phyloP scores from a whole-genome alignment of 2,113 vertebrate species.

The Hypomesus transpacificus region DNA sequence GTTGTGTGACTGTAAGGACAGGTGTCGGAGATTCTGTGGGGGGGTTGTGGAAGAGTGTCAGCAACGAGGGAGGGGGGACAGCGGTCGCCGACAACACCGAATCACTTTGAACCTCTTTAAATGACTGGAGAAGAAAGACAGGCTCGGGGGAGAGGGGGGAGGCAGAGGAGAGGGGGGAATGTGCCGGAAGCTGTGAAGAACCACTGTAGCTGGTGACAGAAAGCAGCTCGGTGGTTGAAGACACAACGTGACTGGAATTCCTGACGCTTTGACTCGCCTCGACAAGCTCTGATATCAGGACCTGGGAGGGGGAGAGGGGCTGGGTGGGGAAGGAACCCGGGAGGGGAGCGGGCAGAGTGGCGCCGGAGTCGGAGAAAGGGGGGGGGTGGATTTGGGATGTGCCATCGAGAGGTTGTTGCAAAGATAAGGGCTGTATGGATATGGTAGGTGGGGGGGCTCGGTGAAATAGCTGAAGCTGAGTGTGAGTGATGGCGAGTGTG shows the following conservation, averaged over 20 bases:
- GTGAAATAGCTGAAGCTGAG: background rate
- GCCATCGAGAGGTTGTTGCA: background rate
- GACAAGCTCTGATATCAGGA: no score
- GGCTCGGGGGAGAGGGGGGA: slow-evolving; percentile 4
- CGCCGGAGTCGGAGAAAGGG: background rate
- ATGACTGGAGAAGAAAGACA: slow-evolving; percentile 12
- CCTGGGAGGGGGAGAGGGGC: background rate
- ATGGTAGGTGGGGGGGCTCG: background rate
- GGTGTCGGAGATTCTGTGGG: slow-evolving; percentile 5
- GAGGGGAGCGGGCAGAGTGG: background rate
- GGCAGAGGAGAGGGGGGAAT: background rate
- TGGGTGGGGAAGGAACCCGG: background rate
- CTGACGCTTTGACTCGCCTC: no score
- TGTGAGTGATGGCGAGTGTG: background rate
- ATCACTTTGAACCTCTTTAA: slow-evolving; percentile 30
- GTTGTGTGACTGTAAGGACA: slow-evolving; percentile 20
- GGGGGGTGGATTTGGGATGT: background rate
- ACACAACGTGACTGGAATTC: no score
- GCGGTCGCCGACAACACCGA: slow-evolving; percentile 26
- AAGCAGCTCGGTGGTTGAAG: background rate
- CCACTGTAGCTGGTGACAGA: background rate
- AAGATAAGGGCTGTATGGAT: background rate
- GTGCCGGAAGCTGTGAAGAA: no score
- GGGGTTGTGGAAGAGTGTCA: slow-evolving; percentile 5
- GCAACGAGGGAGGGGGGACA: slow-evolving; percentile 16